Evolutionary conservation across 2,113 vertebrate genomes (phyloP), one percentile per base, ranked within the genome.

Genomic region (Sigmodon hispidus): DNA sequence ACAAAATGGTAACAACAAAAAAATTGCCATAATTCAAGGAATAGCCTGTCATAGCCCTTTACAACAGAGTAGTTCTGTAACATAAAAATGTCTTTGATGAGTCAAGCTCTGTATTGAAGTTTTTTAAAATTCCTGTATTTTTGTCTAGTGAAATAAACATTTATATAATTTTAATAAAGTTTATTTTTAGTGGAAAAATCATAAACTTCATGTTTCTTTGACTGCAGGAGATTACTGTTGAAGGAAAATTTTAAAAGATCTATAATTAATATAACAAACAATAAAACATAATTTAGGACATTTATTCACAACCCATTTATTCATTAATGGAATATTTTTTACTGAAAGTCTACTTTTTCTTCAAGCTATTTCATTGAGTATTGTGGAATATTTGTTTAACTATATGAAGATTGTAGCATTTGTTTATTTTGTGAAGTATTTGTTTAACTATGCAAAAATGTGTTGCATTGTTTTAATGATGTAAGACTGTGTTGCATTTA

Each of bases 91-190:
- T 11, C 21, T 76, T 83, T 63, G 69, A 79, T 40, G 63, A 87
- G 31, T n/a, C 50, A 86, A 87, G 13, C 89, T 83, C 7, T 17
- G 93, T 83, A 29, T 13, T 36, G 16, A 91, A 24, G 77, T 92
- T 65, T n/a, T 88, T 31, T 69, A 16, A 1, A 95, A 76, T 76
- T 77, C 29, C 40, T 65, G n/a, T 43, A 89, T 29, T 73, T 65
- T 91, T 63, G 59, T 57, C 21, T 67, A 84, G 4, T 77, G 57
- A 90, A 72, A 21, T 65, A 88, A 95, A 88, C 45, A 80, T 83
- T 61, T 86, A 87, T 34, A 52, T 36, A 90, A 65, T 59, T 90
- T 79, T 36, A 79, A 92, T 17, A n/a, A 93, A 70, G 83, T 67
- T 73, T 61, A 86, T 48, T 92, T 96, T 94, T 77, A 52, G 19